phyloP scores from a whole-genome alignment of 2,797 vertebrate species.

The Pipistrellus pipistrellus region DNA sequence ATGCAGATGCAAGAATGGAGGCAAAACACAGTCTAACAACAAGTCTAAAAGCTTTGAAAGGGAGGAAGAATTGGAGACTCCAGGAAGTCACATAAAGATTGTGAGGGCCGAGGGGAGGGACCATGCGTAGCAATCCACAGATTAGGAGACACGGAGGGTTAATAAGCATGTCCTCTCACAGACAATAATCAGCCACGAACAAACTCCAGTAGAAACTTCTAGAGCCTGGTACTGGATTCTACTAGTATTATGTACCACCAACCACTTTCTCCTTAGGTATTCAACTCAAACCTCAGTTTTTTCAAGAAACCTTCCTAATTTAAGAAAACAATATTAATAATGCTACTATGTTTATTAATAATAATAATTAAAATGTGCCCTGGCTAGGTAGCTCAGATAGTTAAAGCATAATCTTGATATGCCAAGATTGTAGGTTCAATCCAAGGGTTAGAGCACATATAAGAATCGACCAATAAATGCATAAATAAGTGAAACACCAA shows the following conservation, averaged over 20 bases:
- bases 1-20: background rate
- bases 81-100: background rate
- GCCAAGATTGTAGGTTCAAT: background rate
- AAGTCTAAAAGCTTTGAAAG: background rate
- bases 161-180: background rate
- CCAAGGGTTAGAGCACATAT: background rate
- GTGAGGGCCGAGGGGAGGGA: background rate
- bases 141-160: background rate
- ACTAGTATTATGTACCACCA: background rate
- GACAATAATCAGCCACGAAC: background rate
- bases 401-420: background rate
- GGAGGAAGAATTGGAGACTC: background rate
- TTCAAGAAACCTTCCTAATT: background rate
- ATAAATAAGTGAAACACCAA: background rate
- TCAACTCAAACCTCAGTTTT: background rate
- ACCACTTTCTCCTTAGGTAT: background rate
- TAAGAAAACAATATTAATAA: slow-evolving; percentile 1
- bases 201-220: background rate
- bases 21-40: background rate
- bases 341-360: background rate
- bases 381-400: background rate
- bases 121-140: background rate
- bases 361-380: background rate
- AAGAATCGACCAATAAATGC: background rate
- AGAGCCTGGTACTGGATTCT: background rate